Percentiles rank a stretch among this genome's conserved stretches.
Conservation (phyloP, 37 sponge, comb jelly and placozoan genomes). For the Dysidea cf. avara region DNA sequence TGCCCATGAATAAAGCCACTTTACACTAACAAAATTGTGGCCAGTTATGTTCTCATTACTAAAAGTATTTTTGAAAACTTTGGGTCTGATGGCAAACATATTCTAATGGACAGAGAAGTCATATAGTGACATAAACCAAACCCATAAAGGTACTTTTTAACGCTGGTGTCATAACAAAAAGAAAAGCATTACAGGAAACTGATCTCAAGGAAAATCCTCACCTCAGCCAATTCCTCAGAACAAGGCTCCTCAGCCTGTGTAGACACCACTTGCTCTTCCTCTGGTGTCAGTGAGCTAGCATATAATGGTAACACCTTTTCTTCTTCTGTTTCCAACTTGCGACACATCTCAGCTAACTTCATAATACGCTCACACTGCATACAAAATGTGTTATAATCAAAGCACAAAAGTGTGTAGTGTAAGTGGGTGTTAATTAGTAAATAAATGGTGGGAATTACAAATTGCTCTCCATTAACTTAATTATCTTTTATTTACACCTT, state of each 20-base stretch:
- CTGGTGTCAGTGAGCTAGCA: constrained; percentile 62
- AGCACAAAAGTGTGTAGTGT: too few relatives aligned
- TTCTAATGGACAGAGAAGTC: too few relatives aligned
- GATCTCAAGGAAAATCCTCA: neutral
- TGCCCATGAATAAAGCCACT: too few relatives aligned
- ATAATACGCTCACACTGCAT: constrained; percentile 76
- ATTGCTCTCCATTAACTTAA: neutral
- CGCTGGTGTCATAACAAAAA: too few relatives aligned
- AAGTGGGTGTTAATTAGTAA: constrained; percentile 1
- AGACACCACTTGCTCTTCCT: constrained; percentile 74
- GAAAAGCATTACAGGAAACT: too few relatives aligned
- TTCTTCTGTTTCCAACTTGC: constrained; percentile 97
- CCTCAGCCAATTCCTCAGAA: constrained; percentile 70
- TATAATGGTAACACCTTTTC: constrained; percentile 98
- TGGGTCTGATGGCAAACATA: too few relatives aligned
- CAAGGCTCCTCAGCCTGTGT: constrained; percentile 46
- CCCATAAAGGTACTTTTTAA: too few relatives aligned
- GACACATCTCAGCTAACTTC: constrained; percentile 87
- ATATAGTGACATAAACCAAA: too few relatives aligned
- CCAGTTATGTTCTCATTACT: too few relatives aligned
- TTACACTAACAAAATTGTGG: too few relatives aligned
- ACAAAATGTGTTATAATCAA: neutral
- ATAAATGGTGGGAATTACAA: neutral
- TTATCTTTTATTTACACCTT: constrained; percentile 21
- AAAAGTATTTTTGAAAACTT: too few relatives aligned